Percentiles rank a stretch among this genome's conserved stretches.
These are phyloP conservation scores for Latrodectus geometricus DNA, from an alignment of 1,140 invertebrate species.

Conservation along the genomic window DNA sequence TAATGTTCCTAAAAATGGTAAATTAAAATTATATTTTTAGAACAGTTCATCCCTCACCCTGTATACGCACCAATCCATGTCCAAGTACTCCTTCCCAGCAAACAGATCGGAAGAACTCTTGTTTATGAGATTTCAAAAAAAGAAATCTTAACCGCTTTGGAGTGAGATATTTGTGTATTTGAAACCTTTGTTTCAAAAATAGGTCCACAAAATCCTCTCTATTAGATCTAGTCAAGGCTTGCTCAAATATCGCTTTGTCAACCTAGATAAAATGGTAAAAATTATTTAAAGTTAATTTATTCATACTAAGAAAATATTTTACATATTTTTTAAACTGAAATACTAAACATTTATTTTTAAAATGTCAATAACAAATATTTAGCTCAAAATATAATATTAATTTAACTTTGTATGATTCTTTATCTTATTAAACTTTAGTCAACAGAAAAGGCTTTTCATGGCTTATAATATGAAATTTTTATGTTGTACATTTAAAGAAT, in stretches of 20 bases:
- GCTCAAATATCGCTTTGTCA: slow-evolving; percentile 69
- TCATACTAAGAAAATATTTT: background rate
- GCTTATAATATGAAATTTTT: background rate
- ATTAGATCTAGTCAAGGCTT: slow-evolving; percentile 67
- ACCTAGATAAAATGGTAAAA: slow-evolving; percentile 64
- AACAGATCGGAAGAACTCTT: slow-evolving; percentile 69
- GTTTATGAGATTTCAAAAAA: slow-evolving; percentile 68
- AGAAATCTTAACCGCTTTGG: slow-evolving; percentile 67
- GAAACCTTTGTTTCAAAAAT: slow-evolving; percentile 69
- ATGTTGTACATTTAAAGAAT: background rate
- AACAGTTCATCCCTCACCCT: slow-evolving; percentile 45
- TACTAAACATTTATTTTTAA: too few relatives aligned
- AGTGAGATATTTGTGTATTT: slow-evolving; percentile 68
- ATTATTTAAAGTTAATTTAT: slow-evolving; percentile 65
- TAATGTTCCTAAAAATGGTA: background rate
- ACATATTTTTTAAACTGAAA: too few relatives aligned
- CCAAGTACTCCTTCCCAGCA: slow-evolving; percentile 69
- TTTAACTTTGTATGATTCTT: too few relatives aligned
- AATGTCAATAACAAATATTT: too few relatives aligned
- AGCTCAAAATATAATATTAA: too few relatives aligned
- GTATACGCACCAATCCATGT: slow-evolving; percentile 63
- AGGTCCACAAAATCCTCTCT: slow-evolving; percentile 70
- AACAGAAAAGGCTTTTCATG: too few relatives aligned
- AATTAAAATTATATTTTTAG: slow-evolving; percentile 6
- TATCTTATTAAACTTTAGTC: too few relatives aligned